Conservation (phyloP, 2,113 vertebrate genomes). For the Apteryx owenii region DNA sequence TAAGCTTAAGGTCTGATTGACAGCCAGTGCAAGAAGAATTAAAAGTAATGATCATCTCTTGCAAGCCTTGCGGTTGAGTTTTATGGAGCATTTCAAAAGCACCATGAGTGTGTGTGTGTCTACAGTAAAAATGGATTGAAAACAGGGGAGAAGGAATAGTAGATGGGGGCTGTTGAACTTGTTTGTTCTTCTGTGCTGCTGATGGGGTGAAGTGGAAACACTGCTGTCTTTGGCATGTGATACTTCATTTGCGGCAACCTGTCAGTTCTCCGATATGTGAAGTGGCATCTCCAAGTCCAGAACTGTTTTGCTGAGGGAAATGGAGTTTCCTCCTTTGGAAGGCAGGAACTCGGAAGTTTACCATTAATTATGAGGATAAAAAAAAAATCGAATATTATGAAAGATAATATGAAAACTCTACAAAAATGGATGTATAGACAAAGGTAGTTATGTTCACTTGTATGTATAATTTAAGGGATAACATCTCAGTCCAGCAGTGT, state of each 20-base stretch:
- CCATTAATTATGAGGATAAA: not conserved
- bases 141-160: not conserved
- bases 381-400: accelerated
- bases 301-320: not conserved
- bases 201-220: not conserved
- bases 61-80: not conserved
- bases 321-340: not conserved
- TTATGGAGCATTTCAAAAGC: not conserved
- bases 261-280: not conserved
- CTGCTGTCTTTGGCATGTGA: not conserved
- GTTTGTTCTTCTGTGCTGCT: not conserved
- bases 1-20: not conserved
- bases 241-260: not conserved
- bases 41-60: not conserved
- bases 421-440: not conserved
- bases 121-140: not conserved
- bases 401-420: not conserved
- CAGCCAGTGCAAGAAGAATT: not conserved
- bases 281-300: not conserved
- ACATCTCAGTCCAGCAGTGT: not conserved
- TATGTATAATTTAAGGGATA: not conserved
- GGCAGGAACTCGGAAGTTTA: not conserved
- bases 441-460: not conserved
- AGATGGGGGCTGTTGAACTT: not conserved
- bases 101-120: not conserved